These are phyloP conservation scores for Vidua chalybeata DNA, from an alignment of 2,113 vertebrate genomes.

Conservation along the genomic window DNA sequence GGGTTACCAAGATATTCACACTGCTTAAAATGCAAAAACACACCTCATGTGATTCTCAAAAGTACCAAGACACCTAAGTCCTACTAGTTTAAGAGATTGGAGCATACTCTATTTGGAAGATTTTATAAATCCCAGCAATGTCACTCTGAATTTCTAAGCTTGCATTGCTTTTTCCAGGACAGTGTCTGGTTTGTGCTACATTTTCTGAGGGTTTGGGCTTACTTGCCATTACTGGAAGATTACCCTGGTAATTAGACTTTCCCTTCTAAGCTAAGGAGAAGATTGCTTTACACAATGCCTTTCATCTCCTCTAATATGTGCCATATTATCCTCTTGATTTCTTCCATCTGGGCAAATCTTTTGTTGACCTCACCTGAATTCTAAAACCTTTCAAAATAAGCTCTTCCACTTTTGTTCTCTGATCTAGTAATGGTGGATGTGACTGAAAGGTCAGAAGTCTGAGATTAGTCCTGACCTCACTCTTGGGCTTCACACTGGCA, in stretches of 20 bases:
- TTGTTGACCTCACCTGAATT: slow-evolving; percentile 60
- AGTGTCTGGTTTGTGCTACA: not conserved
- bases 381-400: slow-evolving; percentile 56
- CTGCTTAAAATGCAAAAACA: not conserved
- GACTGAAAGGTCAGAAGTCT: slow-evolving; percentile 42
- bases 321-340: slow-evolving; percentile 52
- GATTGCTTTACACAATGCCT: slow-evolving; percentile 8
- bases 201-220: not conserved
- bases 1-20: not conserved
- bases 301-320: slow-evolving; percentile 52
- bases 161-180: not conserved
- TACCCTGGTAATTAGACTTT: slow-evolving; percentile 1
- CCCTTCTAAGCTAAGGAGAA: not conserved
- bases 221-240: not conserved
- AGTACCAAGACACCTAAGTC: not conserved
- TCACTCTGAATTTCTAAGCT: not conserved
- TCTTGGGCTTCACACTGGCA: slow-evolving; percentile 10
- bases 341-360: slow-evolving; percentile 62
- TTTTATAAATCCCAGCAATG: not conserved
- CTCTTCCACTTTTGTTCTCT: slow-evolving; percentile 5
- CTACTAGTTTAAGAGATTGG: not conserved
- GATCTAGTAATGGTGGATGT: not conserved
- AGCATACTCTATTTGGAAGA: not conserved
- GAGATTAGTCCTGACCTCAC: slow-evolving; percentile 29
- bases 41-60: not conserved